A percentile compares a stretch with the other conserved stretches of the same genome.
Conservation (phyloP, 2,113 vertebrate genomes). For the Cnemophilus loriae region DNA sequence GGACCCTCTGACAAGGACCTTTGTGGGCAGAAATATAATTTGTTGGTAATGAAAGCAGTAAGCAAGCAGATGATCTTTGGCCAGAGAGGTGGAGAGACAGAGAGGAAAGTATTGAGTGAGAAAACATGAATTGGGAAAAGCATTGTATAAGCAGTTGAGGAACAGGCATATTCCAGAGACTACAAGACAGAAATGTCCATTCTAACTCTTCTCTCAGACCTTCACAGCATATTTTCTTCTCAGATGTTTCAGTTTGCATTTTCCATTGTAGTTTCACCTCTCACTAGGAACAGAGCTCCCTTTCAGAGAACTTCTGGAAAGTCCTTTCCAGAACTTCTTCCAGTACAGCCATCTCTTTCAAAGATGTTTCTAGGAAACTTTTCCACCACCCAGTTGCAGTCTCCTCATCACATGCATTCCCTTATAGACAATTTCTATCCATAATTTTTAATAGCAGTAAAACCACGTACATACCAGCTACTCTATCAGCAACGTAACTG, state of each 20-base stretch:
- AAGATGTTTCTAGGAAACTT: neutral
- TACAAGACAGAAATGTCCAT: neutral
- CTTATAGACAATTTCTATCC: neutral
- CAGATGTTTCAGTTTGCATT: neutral
- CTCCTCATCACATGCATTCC: neutral
- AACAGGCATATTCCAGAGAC: neutral
- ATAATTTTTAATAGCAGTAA: neutral
- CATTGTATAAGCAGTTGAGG: neutral
- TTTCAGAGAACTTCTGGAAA: neutral
- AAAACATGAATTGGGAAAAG: neutral
- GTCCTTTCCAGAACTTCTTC: neutral
- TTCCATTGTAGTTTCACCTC: neutral
- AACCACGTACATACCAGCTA: neutral
- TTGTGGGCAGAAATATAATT: neutral
- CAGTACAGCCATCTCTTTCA: neutral
- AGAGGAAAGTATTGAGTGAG: neutral
- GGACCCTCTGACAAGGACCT: neutral
- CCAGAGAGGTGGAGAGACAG: neutral
- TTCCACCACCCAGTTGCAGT: neutral
- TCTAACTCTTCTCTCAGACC: neutral
- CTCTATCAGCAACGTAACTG: neutral
- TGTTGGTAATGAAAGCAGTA: neutral
- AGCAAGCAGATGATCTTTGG: neutral
- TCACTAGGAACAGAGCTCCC: neutral
- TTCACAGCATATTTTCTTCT: neutral